Evolutionary conservation across 2,888 invertebrate species (phyloP), one percentile per base, ranked within the genome.

Genomic region (Trichacis sp.): DNA sequence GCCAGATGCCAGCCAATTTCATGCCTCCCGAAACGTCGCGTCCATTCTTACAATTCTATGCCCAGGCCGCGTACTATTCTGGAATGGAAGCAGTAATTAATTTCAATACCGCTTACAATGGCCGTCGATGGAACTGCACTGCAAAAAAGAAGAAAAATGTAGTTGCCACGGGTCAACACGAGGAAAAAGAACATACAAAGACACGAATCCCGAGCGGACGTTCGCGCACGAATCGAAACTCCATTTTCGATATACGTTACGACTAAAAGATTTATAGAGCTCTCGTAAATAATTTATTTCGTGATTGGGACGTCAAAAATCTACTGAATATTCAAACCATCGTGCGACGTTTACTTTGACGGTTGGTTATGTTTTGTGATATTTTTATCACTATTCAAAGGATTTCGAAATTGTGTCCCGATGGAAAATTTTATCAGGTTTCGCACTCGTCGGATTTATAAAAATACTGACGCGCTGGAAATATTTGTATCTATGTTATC

Each of bases 1-100:
- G 40, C 24, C 52, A 30, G 51, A 55, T 58, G 57, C 60, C 63
- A 54, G 47, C 66, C 63, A 68, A 64, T 68, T 68, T 68, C 64
- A 64, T 68, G 68, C 68, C 68, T 60, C 48, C 58, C 58, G 60
- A 64, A 67, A 67, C 63, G 63, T 63, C 50, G 67, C 67, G 50
- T 60, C 56, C 63, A 57, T 64, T 68, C 68, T 68, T 68, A 68
- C 63, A 56, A 51, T 67, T 60, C 49, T 50, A 53, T 58, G 61
- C 53, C 15, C 64, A 51, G 56, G 56, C 43, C 48, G 50, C 54
- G 45, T 29, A 29, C 61, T 61, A 68, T 68, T 64, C 49, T 51
- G 47, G 3, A 50, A 36, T 49, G 55, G 45, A 36, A 60, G 55
- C 51, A 68, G 61, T 68, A 61, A 68, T 68, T 68, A 64, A 64